Conservation (phyloP, 2,888 invertebrate species). For the Gibbula magus region DNA sequence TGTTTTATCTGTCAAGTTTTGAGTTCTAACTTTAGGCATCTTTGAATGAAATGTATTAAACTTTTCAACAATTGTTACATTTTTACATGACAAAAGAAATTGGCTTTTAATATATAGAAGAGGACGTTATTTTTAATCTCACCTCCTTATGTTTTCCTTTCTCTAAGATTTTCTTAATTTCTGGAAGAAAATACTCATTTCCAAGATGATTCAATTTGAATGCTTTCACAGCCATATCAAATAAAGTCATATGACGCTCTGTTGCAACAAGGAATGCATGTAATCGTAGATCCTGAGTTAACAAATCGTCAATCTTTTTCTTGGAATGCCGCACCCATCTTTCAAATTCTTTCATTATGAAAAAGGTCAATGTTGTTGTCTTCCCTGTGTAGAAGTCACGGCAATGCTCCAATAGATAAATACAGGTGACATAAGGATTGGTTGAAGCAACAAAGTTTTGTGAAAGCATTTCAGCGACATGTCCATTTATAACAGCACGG, state of each 20-base stretch:
- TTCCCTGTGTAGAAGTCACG: constrained; percentile 49
- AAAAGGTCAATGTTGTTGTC: constrained; percentile 42
- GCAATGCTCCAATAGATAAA: constrained; percentile 46
- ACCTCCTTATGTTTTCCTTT: constrained; percentile 63
- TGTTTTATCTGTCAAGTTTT: no score
- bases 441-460: constrained; percentile 35
- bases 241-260: constrained; percentile 53
- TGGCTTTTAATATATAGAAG: background rate
- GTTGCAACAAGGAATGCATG: constrained; percentile 51
- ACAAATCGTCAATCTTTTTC: constrained; percentile 31
- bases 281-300: constrained; percentile 51
- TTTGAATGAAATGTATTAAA: background rate
- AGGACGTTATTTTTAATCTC: background rate
- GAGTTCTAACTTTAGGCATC: no score
- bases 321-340: constrained; percentile 44
- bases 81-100: no score
- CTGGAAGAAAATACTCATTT: constrained; percentile 59
- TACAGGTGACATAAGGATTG: constrained; percentile 48
- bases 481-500: constrained; percentile 36
- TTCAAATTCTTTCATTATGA: constrained; percentile 58
- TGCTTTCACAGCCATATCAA: constrained; percentile 56
- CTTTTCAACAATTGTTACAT: no score
- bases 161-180: constrained; percentile 46
- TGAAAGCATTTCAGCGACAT: constrained; percentile 37
- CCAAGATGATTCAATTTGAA: constrained; percentile 55